Conservation (phyloP, 2,888 invertebrate genomes). For the Drosophila atroscutellata region DNA sequence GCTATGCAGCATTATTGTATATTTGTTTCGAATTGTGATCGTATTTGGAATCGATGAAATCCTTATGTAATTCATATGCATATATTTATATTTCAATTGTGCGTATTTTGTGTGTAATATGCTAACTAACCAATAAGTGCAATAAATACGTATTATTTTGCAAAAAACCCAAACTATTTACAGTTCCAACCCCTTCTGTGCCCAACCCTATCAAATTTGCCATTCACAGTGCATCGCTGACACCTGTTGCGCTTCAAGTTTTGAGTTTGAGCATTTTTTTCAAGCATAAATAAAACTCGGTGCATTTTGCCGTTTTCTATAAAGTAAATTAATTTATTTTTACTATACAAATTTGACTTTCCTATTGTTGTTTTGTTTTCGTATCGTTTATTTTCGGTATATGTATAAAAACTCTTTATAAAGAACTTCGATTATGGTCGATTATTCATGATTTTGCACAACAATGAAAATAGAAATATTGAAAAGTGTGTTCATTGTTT, state of each 20-base stretch:
- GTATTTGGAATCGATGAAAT: constrained; percentile 60
- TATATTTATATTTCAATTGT: constrained; percentile 69
- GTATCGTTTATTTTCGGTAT: constrained; percentile 53
- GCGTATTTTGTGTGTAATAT: constrained; percentile 64
- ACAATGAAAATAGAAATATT: constrained; percentile 63
- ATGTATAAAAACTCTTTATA: constrained; percentile 62
- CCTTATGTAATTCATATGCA: constrained; percentile 52
- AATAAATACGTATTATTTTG: constrained; percentile 71
- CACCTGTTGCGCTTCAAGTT: constrained; percentile 36
- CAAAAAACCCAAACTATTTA: constrained; percentile 18
- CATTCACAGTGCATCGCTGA: constrained; percentile 22
- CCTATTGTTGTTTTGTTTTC: constrained; percentile 41
- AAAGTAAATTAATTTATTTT: constrained; percentile 79
- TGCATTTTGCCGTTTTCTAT: constrained; percentile 60
- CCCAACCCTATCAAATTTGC: constrained; percentile 5
- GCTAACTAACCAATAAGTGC: constrained; percentile 65
- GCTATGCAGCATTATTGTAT: constrained; percentile 45
- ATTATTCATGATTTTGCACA: constrained; percentile 51
- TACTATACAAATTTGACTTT: constrained; percentile 61
- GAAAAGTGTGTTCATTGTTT: constrained; percentile 41
- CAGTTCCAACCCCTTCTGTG: not conserved
- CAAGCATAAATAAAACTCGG: constrained; percentile 21
- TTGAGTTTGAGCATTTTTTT: not conserved
- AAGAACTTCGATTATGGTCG: constrained; percentile 46
- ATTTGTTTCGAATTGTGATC: constrained; percentile 70